These are phyloP conservation scores for Myiotriccus ornatus DNA, from an alignment of 2,797 vertebrate genomes.

Conservation along the genomic window DNA sequence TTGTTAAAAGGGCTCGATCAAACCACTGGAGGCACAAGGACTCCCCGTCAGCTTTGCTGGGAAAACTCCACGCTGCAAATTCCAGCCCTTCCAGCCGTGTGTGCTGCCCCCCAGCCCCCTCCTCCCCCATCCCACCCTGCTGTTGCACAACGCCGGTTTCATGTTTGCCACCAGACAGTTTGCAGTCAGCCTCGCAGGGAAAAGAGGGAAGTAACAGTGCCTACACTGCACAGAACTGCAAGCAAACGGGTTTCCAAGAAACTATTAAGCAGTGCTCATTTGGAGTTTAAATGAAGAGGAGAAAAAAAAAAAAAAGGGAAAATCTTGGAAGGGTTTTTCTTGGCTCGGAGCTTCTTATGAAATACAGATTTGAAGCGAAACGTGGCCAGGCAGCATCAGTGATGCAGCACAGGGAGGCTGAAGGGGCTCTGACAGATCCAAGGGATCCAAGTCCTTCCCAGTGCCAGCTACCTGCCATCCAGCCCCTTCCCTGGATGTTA, in stretches of 20 bases:
- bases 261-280: conserved; percentile 20
- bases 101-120: rapidly evolving
- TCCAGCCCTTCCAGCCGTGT: rapidly evolving
- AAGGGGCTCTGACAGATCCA: neutral
- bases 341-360: neutral
- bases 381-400: neutral
- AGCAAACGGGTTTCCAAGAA: conserved; percentile 35
- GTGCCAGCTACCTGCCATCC: neutral
- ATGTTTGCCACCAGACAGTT: neutral
- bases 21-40: neutral
- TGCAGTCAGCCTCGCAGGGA: conserved; percentile 13
- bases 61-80: neutral
- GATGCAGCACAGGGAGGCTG: neutral
- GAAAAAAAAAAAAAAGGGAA: neutral
- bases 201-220: conserved; percentile 31
- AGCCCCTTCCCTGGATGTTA: rapidly evolving
- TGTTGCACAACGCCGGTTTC: neutral
- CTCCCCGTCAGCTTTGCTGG: neutral
- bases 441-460: neutral
- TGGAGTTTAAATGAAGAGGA: neutral
- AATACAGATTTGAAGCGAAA: neutral
- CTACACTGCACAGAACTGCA: neutral
- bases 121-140: neutral
- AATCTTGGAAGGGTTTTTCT: conserved; percentile 15
- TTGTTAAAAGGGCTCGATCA: neutral